Percentiles rank a stretch among this genome's conserved stretches.
phyloP scores from a whole-genome alignment of 1,140 invertebrate species.

The Mya arenaria region DNA sequence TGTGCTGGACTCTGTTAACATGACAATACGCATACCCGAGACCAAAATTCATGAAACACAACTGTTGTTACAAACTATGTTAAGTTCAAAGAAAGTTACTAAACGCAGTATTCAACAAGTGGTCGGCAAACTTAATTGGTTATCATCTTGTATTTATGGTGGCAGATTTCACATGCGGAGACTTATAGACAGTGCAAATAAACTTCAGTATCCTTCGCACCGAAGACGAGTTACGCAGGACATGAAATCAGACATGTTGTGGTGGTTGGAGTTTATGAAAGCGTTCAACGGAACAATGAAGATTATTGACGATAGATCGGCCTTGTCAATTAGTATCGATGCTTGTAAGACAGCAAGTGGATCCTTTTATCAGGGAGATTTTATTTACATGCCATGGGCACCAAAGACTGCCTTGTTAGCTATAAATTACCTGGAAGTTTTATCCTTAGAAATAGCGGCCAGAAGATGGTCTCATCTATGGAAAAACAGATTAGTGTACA shows the following conservation, averaged over 20 bases:
- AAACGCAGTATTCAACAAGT: neutral
- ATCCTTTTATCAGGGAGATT: neutral
- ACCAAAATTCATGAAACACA: neutral
- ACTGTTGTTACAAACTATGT: neutral
- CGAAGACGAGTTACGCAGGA: neutral
- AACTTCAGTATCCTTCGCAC: neutral
- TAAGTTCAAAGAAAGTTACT: neutral
- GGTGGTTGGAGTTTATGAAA: constrained; percentile 19
- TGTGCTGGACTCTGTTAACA: neutral
- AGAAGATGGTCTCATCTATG: neutral
- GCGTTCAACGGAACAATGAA: constrained; percentile 2
- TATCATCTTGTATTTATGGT: neutral
- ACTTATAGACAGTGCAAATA: neutral
- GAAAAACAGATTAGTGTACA: neutral
- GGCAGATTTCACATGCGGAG: neutral
- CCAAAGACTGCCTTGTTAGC: neutral
- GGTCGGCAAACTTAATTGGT: constrained; percentile 20
- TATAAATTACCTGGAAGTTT: constrained; percentile 1
- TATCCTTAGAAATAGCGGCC: neutral
- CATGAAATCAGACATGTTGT: neutral
- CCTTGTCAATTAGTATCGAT: neutral
- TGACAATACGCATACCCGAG: neutral
- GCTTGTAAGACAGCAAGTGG: neutral
- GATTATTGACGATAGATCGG: neutral
- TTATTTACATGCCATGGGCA: constrained; percentile 12